These are phyloP conservation scores for Perizoma affinitatum DNA, from an alignment of 2,888 invertebrate genomes.

Conservation along the genomic window DNA sequence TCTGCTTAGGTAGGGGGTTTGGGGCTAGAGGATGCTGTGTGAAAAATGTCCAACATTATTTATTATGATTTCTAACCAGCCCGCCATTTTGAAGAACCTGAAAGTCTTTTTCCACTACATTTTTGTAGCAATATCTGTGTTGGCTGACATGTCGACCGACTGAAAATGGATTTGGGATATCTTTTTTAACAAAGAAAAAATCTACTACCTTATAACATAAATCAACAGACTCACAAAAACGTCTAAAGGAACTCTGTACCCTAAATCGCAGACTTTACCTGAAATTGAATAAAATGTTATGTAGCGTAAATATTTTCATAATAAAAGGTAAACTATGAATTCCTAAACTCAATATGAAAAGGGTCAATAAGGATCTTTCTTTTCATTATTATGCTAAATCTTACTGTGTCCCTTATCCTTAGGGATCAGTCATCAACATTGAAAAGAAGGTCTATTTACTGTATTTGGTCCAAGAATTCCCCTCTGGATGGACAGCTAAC, in stretches of 20 bases:
- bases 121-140: too few relatives aligned
- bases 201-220: too few relatives aligned
- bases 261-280: background rate
- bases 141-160: too few relatives aligned
- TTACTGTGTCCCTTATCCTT: slow-evolving; percentile 62
- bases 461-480: slow-evolving; percentile 51
- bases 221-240: too few relatives aligned
- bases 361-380: slow-evolving; percentile 50
- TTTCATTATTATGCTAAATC: slow-evolving; percentile 73
- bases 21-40: too few relatives aligned
- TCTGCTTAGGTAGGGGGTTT: too few relatives aligned
- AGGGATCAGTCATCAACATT: slow-evolving; percentile 55
- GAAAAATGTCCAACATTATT: too few relatives aligned
- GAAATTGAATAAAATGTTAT: slow-evolving; percentile 19
- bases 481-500: slow-evolving; percentile 62
- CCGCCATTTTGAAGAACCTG: too few relatives aligned
- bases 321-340: slow-evolving; percentile 28
- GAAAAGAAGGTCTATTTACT: slow-evolving; percentile 48
- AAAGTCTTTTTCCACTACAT: too few relatives aligned
- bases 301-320: slow-evolving; percentile 27
- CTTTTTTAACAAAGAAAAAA: too few relatives aligned
- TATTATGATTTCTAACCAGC: too few relatives aligned
- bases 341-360: slow-evolving; percentile 42
- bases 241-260: background rate
- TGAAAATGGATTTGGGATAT: too few relatives aligned